phyloP scores from a whole-genome alignment of 2,888 invertebrate species.

The Eupithecia insigniata region DNA sequence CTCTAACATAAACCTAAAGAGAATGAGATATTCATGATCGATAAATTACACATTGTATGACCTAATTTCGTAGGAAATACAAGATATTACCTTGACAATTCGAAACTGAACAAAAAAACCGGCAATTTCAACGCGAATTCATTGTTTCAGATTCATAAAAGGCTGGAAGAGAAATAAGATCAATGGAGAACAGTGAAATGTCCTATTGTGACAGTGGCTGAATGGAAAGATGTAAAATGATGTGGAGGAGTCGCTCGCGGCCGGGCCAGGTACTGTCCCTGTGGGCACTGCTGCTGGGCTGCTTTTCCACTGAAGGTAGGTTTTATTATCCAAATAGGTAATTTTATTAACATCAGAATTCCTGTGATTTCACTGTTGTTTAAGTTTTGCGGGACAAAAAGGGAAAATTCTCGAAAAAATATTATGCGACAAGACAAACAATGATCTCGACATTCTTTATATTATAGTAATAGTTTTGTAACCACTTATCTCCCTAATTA shows the following conservation, averaged over 20 bases:
- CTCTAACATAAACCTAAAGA: not conserved
- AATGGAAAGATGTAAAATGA: constrained; percentile 35
- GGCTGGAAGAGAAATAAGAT: constrained; percentile 1
- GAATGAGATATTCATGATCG: not conserved
- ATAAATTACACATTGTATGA: not conserved
- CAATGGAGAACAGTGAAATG: constrained; percentile 19
- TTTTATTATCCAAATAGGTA: no score
- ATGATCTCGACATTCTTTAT: no score
- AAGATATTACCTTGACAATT: not conserved
- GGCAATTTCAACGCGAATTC: constrained; percentile 3
- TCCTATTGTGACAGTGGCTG: constrained; percentile 26
- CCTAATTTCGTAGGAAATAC: not conserved
- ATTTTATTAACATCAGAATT: no score
- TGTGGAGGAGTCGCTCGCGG: constrained; percentile 29
- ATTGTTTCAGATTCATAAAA: constrained; percentile 32
- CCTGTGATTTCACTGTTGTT: not conserved
- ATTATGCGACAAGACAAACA: no score
- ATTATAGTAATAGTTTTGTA: no score
- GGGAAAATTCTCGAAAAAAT: no score
- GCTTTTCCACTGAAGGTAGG: constrained; percentile 30
- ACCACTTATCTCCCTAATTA: no score
- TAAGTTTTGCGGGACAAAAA: not conserved
- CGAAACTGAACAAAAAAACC: constrained; percentile 2
- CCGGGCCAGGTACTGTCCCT: constrained; percentile 32
- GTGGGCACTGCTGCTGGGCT: constrained; percentile 30